Percentiles rank a stretch among this genome's conserved stretches.
These are phyloP conservation scores for Megaceryle alcyon DNA, from an alignment of 2,797 vertebrate genomes.

Conservation along the genomic window DNA sequence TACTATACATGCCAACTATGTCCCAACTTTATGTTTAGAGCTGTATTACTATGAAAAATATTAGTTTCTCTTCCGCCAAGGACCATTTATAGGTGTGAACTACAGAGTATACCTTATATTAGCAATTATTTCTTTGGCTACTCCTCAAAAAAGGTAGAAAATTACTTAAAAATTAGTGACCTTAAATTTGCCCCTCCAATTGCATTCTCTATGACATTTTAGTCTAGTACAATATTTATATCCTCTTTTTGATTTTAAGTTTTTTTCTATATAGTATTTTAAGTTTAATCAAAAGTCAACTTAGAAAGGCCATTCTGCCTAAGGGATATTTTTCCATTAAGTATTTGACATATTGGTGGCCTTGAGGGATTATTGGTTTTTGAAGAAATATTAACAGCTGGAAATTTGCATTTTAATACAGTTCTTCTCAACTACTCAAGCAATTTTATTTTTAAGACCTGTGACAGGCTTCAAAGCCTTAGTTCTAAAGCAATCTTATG, in stretches of 20 bases:
- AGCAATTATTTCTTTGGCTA: constrained; percentile 66
- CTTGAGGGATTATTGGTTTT: constrained; percentile 99
- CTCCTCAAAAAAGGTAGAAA: constrained; percentile 67
- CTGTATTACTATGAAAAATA: not conserved
- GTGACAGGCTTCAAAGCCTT: constrained; percentile 89
- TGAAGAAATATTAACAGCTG: constrained; percentile 99
- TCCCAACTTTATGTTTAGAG: not conserved
- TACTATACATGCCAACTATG: not conserved
- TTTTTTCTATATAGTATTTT: constrained; percentile 86
- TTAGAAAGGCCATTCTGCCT: constrained; percentile 91
- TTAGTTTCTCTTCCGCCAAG: not conserved
- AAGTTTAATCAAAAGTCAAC: constrained; percentile 97
- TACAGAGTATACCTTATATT: constrained; percentile 24
- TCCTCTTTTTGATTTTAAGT: constrained; percentile 76
- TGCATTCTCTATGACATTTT: constrained; percentile 77
- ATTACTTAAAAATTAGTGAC: constrained; percentile 71
- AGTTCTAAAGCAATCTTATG: constrained; percentile 87
- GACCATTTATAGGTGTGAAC: not conserved
- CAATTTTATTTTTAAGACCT: constrained; percentile 95
- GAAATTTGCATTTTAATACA: constrained; percentile 99
- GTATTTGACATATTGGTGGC: constrained; percentile 99
- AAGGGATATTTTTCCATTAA: constrained; percentile 99
- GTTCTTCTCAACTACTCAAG: constrained; percentile 95
- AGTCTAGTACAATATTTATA: constrained; percentile 77
- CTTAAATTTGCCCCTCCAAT: constrained; percentile 49